phyloP scores from a whole-genome alignment of 1,140 invertebrate genomes.

The Alviniconcha marisindica region DNA sequence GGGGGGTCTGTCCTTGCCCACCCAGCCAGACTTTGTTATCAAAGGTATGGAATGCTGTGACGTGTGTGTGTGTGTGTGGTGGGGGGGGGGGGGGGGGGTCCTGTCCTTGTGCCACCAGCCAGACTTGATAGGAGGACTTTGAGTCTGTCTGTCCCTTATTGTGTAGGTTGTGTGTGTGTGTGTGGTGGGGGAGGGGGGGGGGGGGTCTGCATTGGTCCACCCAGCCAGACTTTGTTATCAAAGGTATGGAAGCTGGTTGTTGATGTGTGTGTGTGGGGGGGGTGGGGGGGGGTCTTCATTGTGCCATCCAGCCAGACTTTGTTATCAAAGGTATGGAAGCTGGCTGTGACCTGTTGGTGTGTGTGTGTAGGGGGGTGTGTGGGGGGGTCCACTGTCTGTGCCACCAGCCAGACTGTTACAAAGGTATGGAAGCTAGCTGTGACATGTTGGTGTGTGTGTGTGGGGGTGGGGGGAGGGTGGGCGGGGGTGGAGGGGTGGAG shows the following conservation, averaged over 20 bases:
- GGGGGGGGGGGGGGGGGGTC: neutral
- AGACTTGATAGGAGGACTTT: no score
- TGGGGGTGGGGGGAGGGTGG: neutral
- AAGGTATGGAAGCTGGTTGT: constrained; percentile 77
- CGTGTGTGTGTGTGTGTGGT: no score
- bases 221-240: constrained; percentile 79
- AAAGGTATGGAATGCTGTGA: constrained; percentile 78
- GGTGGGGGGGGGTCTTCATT: constrained; percentile 73
- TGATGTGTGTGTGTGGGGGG: no score
- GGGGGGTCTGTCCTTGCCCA: constrained; percentile 65
- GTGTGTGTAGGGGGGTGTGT: no score
- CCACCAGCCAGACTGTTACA: constrained; percentile 78
- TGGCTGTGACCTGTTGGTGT: neutral
- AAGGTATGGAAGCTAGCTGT: constrained; percentile 75
- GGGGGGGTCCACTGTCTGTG: constrained; percentile 49
- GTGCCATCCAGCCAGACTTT: constrained; percentile 76
- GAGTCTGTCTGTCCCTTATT: no score
- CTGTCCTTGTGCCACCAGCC: constrained; percentile 72
- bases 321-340: constrained; percentile 80
- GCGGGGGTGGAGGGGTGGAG: neutral
- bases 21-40: constrained; percentile 79
- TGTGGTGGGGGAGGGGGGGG: no score
- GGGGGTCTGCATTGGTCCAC: no score
- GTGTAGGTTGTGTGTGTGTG: no score
- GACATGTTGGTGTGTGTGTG: neutral